These are phyloP conservation scores for Linepithema humile DNA, from an alignment of 1,140 invertebrate genomes.

Conservation along the genomic window DNA sequence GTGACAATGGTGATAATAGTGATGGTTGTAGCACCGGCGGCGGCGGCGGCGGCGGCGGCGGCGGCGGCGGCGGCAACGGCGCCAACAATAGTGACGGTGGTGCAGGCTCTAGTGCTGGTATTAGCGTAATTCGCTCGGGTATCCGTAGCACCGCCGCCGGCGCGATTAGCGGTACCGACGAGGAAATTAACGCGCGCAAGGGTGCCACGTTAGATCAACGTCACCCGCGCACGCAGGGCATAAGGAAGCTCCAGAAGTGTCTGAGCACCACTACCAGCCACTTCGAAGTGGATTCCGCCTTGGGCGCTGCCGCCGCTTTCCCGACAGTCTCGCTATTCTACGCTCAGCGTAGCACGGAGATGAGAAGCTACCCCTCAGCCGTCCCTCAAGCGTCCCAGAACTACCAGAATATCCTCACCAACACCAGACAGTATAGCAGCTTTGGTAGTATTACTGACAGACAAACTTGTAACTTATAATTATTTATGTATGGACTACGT, in stretches of 20 bases:
- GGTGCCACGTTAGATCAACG: constrained; percentile 76
- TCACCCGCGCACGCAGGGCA: constrained; percentile 94
- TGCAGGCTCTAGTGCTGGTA: constrained; percentile 76
- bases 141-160: constrained; percentile 53
- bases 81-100: constrained; percentile 79
- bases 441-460: constrained; percentile 91
- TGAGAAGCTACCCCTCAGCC: constrained; percentile 80
- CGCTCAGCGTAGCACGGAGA: constrained; percentile 85
- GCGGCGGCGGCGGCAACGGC: constrained; percentile 75
- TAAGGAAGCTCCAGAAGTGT: constrained; percentile 94
- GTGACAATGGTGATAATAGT: constrained; percentile 78
- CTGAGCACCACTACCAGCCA: constrained; percentile 91
- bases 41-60: constrained; percentile 71
- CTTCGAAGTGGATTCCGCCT: constrained; percentile 86
- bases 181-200: constrained; percentile 70
- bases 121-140: constrained; percentile 63
- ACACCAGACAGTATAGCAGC: constrained; percentile 95
- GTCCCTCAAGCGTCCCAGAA: constrained; percentile 81
- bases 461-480: constrained; percentile 54
- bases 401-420: constrained; percentile 83
- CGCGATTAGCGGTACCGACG: constrained; percentile 68
- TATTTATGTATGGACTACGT: constrained; percentile 55
- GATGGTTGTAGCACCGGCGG: constrained; percentile 75
- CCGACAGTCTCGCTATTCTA: constrained; percentile 83
- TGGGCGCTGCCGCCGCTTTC: constrained; percentile 75